These are phyloP conservation scores for Aphelocoma coerulescens DNA, from an alignment of 2,113 vertebrate genomes.

Conservation along the genomic window DNA sequence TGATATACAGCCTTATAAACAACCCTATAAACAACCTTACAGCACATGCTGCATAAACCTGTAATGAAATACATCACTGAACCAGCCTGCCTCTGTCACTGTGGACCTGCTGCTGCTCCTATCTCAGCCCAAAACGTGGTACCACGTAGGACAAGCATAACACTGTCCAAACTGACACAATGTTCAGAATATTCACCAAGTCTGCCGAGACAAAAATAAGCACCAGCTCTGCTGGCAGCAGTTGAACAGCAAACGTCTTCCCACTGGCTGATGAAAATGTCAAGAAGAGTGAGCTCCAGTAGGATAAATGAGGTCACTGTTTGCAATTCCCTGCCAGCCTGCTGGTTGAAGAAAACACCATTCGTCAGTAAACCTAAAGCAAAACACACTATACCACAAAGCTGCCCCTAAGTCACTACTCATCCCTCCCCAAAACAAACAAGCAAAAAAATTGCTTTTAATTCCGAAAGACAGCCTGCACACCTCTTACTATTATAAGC, in stretches of 20 bases:
- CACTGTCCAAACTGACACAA: not conserved
- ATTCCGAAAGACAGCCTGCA: not conserved
- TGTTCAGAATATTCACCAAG: not conserved
- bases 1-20: accelerated
- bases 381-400: not conserved
- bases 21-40: not conserved
- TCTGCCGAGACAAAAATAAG: not conserved
- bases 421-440: not conserved
- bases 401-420: not conserved
- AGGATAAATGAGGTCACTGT: slow-evolving; percentile 45
- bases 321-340: slow-evolving; percentile 25
- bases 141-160: not conserved
- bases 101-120: not conserved
- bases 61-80: not conserved
- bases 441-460: not conserved
- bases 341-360: slow-evolving; percentile 30
- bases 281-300: not conserved
- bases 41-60: not conserved
- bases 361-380: slow-evolving; percentile 16
- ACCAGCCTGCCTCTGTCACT: not conserved
- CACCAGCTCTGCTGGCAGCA: slow-evolving; percentile 9
- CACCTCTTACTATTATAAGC: not conserved
- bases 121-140: not conserved
- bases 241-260: slow-evolving; percentile 10
- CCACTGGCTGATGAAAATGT: slow-evolving; percentile 29